Percentiles rank a stretch among this genome's conserved stretches.
phyloP scores from a whole-genome alignment of 2,888 invertebrate genomes.

The Scotopteryx bipunctaria region DNA sequence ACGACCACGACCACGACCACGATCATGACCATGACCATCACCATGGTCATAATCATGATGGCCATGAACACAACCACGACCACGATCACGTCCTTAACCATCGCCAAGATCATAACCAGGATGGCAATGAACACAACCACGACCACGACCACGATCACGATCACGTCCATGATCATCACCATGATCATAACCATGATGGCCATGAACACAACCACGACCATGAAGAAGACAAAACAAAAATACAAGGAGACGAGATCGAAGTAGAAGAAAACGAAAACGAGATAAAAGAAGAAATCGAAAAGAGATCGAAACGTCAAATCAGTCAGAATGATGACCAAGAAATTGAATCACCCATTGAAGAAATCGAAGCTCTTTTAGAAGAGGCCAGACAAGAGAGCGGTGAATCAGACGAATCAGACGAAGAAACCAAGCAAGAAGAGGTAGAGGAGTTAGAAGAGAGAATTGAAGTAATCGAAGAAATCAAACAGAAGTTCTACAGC shows the following conservation, averaged over 20 bases:
- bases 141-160: too few relatives aligned
- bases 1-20: too few relatives aligned
- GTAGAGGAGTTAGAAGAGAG: slow-evolving; percentile 29
- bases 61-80: too few relatives aligned
- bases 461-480: slow-evolving; percentile 34
- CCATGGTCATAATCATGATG: too few relatives aligned
- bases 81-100: too few relatives aligned
- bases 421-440: slow-evolving; percentile 29
- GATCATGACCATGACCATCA: too few relatives aligned
- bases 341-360: slow-evolving; percentile 5
- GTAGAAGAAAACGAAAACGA: slow-evolving; percentile 23
- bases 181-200: too few relatives aligned
- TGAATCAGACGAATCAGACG: slow-evolving; percentile 18
- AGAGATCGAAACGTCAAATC: slow-evolving; percentile 17
- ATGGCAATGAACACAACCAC: too few relatives aligned
- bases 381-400: slow-evolving; percentile 4
- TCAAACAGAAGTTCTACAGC: slow-evolving; percentile 48
- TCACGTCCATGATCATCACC: too few relatives aligned
- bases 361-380: slow-evolving; percentile 14
- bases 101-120: too few relatives aligned
- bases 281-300: slow-evolving; percentile 6
- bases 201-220: too few relatives aligned
- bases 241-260: too few relatives aligned
- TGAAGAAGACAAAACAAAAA: slow-evolving; percentile 3
- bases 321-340: slow-evolving; percentile 16